Evolutionary conservation across 1,140 invertebrate genomes (phyloP).

Genomic region (Cydia splendana): DNA sequence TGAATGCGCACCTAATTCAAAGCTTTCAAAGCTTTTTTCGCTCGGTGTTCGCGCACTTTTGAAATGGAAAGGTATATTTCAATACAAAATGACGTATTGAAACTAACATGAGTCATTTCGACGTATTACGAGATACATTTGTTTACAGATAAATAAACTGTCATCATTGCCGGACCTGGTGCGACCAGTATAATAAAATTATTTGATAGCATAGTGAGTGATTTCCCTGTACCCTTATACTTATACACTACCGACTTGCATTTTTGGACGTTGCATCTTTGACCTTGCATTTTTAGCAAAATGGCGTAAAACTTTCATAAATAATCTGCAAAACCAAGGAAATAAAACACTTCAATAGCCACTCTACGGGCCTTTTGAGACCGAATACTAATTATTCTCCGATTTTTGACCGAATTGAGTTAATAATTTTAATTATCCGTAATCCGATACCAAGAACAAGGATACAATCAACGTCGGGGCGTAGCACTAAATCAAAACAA

Average conservation of each 20-base stretch:
- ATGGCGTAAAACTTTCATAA: too few species aligned
- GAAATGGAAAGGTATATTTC: slow-evolving; percentile 4
- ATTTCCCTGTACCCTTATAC: too few species aligned
- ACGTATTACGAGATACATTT: background rate
- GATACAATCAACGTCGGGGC: slow-evolving; percentile 65
- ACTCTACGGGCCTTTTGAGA: background rate
- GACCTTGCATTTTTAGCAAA: too few species aligned
- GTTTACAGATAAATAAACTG: background rate
- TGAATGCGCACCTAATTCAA: slow-evolving; percentile 39
- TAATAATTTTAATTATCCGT: slow-evolving; percentile 66
- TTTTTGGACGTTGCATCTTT: too few species aligned
- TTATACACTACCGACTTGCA: too few species aligned
- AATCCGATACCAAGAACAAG: slow-evolving; percentile 71
- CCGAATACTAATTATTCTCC: background rate
- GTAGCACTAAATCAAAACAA: slow-evolving; percentile 76
- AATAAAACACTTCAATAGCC: background rate
- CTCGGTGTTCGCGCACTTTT: slow-evolving; percentile 5
- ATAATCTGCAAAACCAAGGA: background rate
- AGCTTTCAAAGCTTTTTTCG: slow-evolving; percentile 25
- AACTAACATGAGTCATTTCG: slow-evolving; percentile 14
- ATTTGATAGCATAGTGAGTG: too few species aligned
- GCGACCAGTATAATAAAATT: too few species aligned
- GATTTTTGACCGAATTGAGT: background rate
- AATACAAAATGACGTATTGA: slow-evolving; percentile 19
- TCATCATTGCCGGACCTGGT: background rate